Conservation (phyloP, 1,140 invertebrate genomes). For the Latrodectus geometricus region DNA sequence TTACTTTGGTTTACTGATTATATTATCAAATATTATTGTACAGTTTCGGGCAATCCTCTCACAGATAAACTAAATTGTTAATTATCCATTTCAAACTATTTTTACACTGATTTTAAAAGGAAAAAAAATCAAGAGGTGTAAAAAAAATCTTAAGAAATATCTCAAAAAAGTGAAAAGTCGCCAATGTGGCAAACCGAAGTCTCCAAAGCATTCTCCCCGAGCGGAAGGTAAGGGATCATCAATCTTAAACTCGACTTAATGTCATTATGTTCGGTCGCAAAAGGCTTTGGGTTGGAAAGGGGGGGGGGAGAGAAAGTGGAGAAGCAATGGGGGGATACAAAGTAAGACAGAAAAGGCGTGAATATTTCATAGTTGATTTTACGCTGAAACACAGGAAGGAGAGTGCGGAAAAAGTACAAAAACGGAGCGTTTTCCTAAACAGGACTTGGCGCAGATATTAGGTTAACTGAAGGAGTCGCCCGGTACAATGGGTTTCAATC, state of each 20-base stretch:
- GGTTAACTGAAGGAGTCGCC: slow-evolving; percentile 34
- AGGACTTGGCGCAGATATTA: slow-evolving; percentile 41
- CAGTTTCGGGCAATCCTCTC: too few relatives aligned
- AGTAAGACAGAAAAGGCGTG: slow-evolving; percentile 56
- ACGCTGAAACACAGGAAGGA: slow-evolving; percentile 22
- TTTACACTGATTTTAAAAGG: not conserved
- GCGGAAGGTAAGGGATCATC: slow-evolving; percentile 56
- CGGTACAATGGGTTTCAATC: slow-evolving; percentile 53
- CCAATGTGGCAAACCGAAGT: slow-evolving; percentile 4
- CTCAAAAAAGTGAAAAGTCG: not conserved
- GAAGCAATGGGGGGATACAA: slow-evolving; percentile 4
- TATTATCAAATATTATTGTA: too few relatives aligned
- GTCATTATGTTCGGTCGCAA: slow-evolving; percentile 61
- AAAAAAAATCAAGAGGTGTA: not conserved
- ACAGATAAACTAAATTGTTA: too few relatives aligned
- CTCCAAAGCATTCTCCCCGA: not conserved
- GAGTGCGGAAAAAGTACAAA: not conserved
- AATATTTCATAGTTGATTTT: slow-evolving; percentile 62
- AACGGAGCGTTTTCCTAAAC: slow-evolving; percentile 4
- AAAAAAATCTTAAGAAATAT: not conserved
- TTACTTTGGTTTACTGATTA: too few relatives aligned
- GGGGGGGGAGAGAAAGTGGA: not conserved
- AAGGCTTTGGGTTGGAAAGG: slow-evolving; percentile 21
- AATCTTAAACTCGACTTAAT: slow-evolving; percentile 62
- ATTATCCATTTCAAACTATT: too few relatives aligned